Conservation (phyloP, 2,113 vertebrate genomes). For the Origma solitaria region DNA sequence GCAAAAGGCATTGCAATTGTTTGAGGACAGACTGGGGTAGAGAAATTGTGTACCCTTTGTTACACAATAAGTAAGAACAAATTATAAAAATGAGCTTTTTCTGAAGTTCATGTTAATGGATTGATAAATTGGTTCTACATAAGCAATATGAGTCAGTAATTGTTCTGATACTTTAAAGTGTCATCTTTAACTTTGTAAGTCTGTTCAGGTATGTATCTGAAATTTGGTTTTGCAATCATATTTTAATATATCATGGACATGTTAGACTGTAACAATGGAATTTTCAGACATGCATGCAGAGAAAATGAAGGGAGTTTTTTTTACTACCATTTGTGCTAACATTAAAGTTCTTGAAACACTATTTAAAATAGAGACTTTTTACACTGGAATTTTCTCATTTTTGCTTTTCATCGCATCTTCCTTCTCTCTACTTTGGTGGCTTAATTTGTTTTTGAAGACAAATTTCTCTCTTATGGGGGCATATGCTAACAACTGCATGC, state of each 20-base stretch:
- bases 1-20: background rate
- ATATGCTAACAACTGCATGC: background rate
- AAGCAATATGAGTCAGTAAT: background rate
- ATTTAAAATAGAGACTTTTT: background rate
- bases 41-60: background rate
- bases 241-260: background rate
- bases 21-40: background rate
- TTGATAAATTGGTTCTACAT: background rate
- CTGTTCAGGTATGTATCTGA: background rate
- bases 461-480: background rate
- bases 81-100: background rate
- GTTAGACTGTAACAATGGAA: background rate
- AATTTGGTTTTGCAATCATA: background rate
- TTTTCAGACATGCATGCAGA: background rate
- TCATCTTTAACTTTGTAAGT: background rate
- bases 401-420: background rate
- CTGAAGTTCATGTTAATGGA: background rate
- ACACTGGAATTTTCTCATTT: background rate
- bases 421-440: background rate
- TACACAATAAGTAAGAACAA: background rate
- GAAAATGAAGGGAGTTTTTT: background rate
- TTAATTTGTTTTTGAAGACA: background rate
- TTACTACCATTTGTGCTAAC: background rate
- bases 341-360: background rate
- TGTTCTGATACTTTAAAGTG: background rate